phyloP scores from a whole-genome alignment of 2,888 invertebrate species.

The Gnatocerus cornutus region DNA sequence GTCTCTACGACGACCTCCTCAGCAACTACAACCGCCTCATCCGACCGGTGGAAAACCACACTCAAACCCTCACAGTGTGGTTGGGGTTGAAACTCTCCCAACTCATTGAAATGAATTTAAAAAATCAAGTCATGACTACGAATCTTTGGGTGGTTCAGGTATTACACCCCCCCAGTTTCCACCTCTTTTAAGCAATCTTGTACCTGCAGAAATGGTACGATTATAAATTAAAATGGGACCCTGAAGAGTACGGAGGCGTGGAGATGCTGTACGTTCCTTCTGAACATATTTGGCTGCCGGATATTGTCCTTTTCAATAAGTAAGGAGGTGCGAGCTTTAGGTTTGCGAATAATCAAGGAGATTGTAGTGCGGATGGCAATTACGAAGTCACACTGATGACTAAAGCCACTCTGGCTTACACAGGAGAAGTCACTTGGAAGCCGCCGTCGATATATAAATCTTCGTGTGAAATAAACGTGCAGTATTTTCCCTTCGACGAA shows the following conservation, averaged over 20 bases:
- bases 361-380: slow-evolving; percentile 83
- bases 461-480: slow-evolving; percentile 94
- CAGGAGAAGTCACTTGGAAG: slow-evolving; percentile 95
- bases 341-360: slow-evolving; percentile 1
- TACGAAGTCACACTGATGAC: slow-evolving; percentile 96
- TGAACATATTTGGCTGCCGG: slow-evolving; percentile 97
- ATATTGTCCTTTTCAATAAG: slow-evolving; percentile 95
- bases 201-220: slow-evolving; percentile 88
- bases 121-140: slow-evolving; percentile 96
- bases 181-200: background rate
- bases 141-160: slow-evolving; percentile 96
- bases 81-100: slow-evolving; percentile 93
- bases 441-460: slow-evolving; percentile 96
- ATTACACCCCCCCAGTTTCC: slow-evolving; percentile 44
- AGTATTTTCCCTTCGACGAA: slow-evolving; percentile 97
- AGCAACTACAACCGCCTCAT: slow-evolving; percentile 97
- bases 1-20: slow-evolving; percentile 95
- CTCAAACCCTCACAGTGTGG: slow-evolving; percentile 92
- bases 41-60: slow-evolving; percentile 93
- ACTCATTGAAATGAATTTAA: slow-evolving; percentile 92
- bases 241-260: slow-evolving; percentile 92
- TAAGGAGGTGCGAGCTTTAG: slow-evolving; percentile 71
- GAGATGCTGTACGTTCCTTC: slow-evolving; percentile 95
- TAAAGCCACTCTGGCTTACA: slow-evolving; percentile 93
- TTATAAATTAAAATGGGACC: slow-evolving; percentile 92